These are phyloP conservation scores for Caenorhabditis inopinata DNA, from an alignment of 1,140 invertebrate genomes.

Conservation along the genomic window DNA sequence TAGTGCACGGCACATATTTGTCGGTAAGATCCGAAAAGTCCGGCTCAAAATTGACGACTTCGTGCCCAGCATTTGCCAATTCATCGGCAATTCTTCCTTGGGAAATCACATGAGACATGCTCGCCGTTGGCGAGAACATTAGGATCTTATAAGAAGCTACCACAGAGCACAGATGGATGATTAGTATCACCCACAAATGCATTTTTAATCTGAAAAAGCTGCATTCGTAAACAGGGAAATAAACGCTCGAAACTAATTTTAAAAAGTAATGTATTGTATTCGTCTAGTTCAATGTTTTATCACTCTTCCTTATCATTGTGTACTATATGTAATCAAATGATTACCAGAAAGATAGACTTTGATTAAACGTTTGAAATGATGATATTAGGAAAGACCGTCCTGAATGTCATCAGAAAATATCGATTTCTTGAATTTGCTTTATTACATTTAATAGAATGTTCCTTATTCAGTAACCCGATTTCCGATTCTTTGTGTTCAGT, in stretches of 20 bases:
- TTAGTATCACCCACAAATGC: neutral
- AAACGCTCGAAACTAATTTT: too few species aligned
- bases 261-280: too few species aligned
- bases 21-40: slow-evolving; percentile 34
- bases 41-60: slow-evolving; percentile 40
- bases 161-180: neutral
- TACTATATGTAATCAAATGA: neutral
- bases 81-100: slow-evolving; percentile 49
- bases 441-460: too few species aligned
- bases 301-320: too few species aligned
- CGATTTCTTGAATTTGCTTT: too few species aligned
- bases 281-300: too few species aligned
- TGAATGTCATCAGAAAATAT: neutral
- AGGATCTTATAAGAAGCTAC: slow-evolving; percentile 82
- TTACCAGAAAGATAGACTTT: neutral
- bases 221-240: too few species aligned
- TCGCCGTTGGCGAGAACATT: slow-evolving; percentile 69
- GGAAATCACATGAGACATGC: slow-evolving; percentile 47
- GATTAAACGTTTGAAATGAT: neutral
- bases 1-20: slow-evolving; percentile 1
- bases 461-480: too few species aligned
- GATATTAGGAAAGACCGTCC: neutral
- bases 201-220: slow-evolving; percentile 25
- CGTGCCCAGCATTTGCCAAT: slow-evolving; percentile 47
- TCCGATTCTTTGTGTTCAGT: too few species aligned